Evolutionary conservation across 2,888 invertebrate species (phyloP), one percentile per base, ranked within the genome.

Genomic region (Idaea aversata): DNA sequence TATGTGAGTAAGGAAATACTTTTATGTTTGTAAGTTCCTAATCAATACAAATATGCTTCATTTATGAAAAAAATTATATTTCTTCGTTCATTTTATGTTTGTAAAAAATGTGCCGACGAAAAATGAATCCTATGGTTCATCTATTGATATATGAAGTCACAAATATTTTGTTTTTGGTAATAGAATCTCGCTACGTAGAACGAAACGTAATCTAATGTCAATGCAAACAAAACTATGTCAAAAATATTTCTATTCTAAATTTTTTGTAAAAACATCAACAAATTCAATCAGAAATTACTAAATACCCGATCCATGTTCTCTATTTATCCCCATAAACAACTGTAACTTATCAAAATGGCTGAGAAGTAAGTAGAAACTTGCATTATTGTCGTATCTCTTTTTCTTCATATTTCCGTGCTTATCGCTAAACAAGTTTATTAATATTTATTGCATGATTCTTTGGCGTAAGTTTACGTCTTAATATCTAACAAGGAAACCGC

Each of bases 201-300:
- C 63, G 67, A 35, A 82, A 77, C 74, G 76, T 70, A 76, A 77
- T 73, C 84, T 82, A 80, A 86, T 90, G 92, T 91, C 92, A 92
- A 89, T 88, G 89, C 91, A 90, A 91, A 91, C 88, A 90, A 91
- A 90, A 90, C 84, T 88, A 88, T 88, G 91, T 91, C 90, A 90
- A 90, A 88, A 88, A 81, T 86, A 86, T 77, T 88, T 88, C 87
- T 85, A 78, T 88, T 88, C 87, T 85, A 91, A 91, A 90, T 91
- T 91, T 85, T 81, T 77, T 85, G 91, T 91, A 88, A 89, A 86
- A 88, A 85, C 82, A 85, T 83, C 78, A 87, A 85, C 81, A 88
- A 79, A 86, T 80, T 80, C 78, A 76, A 73, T 77, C 72, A 79
- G 76, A 76, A 84, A 83, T 86, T 83, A 80, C 84, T 83, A 82